Base-by-base conservation (phyloP, 2,797 vertebrate species). In the Enteromius argenteus region DNA sequence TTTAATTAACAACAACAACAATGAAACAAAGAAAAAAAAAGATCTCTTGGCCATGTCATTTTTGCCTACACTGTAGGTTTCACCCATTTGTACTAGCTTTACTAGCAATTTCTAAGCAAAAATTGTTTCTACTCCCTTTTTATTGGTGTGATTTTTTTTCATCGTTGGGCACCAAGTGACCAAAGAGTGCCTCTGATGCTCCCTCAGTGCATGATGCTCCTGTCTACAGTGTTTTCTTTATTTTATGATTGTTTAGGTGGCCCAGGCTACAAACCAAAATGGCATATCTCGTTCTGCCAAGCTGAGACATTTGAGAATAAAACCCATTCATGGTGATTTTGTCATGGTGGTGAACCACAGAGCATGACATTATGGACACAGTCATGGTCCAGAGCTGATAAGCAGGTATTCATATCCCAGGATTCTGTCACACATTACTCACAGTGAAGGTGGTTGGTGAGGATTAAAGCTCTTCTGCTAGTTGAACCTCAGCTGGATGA, bases 351-450 rank as follows among this genome's bases (percentile, higher is more conserved):
- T 79, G 71, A 79, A 81, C 60, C 66, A 62, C 53, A 35, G 69
- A 79, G 19, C 46, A 30, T 10, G n/a, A 75, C 77, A 73, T 81
- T 27, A 72, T 44, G 67, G 81, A 69, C 74, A 51, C 30, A 81
- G 44, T 27, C 68, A 66, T 78, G 51, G 32, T 83, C 74, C 62
- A 81, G 53, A 71, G 85, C 72, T 67, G 81, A 74, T 88, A 83
- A 79, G 84, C 46, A 35, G 39, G 51, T 73, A 56, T 79, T 77
- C 53, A 51, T 66, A n/a, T 62, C 49, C 21, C 80, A 74, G 44
- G 6, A 76, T 83, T 83, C 62, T 42, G 81, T 56, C 72, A 67
- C 39, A 53, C 66, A 66, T 79, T 79, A 56, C 67, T 69, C 39
- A 19, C 30, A 19, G 72, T 53, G 21, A 78, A 80, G 71, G 77